phyloP scores from a whole-genome alignment of 2,797 vertebrate species.

The Sebastes taczanowskii region DNA sequence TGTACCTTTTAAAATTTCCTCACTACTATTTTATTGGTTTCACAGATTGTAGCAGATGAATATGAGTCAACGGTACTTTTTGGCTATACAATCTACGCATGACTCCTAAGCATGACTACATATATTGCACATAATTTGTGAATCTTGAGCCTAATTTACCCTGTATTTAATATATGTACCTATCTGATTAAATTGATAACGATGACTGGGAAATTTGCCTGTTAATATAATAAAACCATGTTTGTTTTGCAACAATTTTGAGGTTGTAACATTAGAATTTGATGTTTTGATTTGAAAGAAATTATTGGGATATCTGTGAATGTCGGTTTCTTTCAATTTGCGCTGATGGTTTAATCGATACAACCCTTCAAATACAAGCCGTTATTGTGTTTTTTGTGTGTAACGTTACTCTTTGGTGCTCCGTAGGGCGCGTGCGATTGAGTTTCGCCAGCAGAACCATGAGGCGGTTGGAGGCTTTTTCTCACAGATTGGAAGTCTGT shows the following conservation, averaged over 20 bases:
- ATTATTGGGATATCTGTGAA: constrained; percentile 10
- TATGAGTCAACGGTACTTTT: constrained; percentile 62
- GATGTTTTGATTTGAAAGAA: constrained; percentile 1
- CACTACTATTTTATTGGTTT: constrained; percentile 66
- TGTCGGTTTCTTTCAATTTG: background rate
- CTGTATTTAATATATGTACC: background rate
- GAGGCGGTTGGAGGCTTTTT: constrained; percentile 96
- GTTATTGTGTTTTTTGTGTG: background rate
- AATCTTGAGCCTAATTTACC: constrained; percentile 11
- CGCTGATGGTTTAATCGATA: background rate
- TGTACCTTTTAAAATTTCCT: constrained; percentile 10
- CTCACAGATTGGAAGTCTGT: constrained; percentile 94
- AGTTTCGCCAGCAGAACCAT: constrained; percentile 89
- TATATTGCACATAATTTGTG: constrained; percentile 2
- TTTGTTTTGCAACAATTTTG: background rate
- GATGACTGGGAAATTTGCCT: constrained; percentile 14
- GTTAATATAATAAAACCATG: constrained; percentile 5
- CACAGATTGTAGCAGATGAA: constrained; percentile 74
- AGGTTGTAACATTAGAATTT: constrained; percentile 1
- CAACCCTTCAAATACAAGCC: background rate
- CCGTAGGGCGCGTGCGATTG: constrained; percentile 92
- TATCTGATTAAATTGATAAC: constrained; percentile 16
- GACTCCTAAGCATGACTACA: constrained; percentile 37
- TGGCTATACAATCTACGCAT: constrained; percentile 41
- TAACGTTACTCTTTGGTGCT: constrained; percentile 9